phyloP scores from a whole-genome alignment of 2,113 vertebrate genomes.

The Otocyon megalotis region DNA sequence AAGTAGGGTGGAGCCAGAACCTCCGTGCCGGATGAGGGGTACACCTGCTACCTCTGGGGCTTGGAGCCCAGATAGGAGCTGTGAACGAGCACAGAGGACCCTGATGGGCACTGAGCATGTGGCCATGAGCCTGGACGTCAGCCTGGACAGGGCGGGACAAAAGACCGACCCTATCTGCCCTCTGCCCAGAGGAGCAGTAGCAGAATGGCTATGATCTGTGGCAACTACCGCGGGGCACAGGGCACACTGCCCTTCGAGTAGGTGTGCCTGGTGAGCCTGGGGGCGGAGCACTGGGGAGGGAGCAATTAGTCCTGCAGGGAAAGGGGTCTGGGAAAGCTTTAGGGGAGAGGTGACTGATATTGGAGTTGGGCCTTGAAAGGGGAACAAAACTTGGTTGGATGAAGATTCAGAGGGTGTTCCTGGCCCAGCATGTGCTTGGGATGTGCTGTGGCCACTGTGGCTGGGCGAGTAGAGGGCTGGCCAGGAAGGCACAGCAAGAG shows the following conservation, averaged over 20 bases:
- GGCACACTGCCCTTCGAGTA: not conserved
- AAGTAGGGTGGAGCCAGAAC: constrained; percentile 60
- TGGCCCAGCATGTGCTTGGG: not conserved
- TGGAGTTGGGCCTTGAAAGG: not conserved
- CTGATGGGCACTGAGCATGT: not conserved
- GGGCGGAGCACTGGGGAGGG: not conserved
- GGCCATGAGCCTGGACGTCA: not conserved
- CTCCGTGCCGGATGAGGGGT: constrained; percentile 18
- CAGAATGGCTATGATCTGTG: not conserved
- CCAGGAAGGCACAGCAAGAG: not conserved
- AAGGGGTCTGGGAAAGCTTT: not conserved
- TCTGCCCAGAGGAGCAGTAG: not conserved
- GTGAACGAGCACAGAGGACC: not conserved
- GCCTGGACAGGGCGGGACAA: not conserved
- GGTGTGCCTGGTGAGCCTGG: not conserved
- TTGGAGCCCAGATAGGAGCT: constrained; percentile 19
- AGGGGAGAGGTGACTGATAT: not conserved
- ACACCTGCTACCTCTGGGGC: constrained; percentile 71
- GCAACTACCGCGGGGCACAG: no score
- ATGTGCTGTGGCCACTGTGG: no score
- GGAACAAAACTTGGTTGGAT: not conserved
- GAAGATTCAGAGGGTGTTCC: not conserved
- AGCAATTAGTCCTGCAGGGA: not conserved
- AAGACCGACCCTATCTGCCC: not conserved
- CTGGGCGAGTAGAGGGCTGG: not conserved